Percentiles rank a stretch among this genome's conserved stretches.
These are phyloP conservation scores for Lagodon rhomboides DNA, from an alignment of 2,797 vertebrate species.

Conservation along the genomic window DNA sequence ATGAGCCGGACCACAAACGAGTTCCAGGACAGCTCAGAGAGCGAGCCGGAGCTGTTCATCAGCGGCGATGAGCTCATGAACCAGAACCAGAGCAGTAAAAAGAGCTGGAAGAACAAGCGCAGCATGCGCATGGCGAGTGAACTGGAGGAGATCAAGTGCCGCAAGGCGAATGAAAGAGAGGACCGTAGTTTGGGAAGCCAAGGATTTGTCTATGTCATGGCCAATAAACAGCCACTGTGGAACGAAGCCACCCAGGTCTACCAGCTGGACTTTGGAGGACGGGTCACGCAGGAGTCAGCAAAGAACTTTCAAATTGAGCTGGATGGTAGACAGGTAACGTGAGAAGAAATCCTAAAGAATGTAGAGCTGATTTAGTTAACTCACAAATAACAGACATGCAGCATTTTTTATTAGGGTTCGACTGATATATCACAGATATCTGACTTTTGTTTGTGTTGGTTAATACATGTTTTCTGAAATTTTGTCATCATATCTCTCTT, in stretches of 20 bases:
- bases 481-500: slow-evolving; percentile 37
- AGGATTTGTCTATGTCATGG: slow-evolving; percentile 98
- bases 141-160: slow-evolving; percentile 95
- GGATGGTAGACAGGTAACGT: slow-evolving; percentile 95
- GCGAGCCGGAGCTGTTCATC: slow-evolving; percentile 97
- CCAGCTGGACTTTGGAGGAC: slow-evolving; percentile 97
- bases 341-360: neutral
- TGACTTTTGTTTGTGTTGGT: too few species aligned
- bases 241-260: slow-evolving; percentile 99
- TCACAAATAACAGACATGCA: neutral
- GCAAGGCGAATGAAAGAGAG: slow-evolving; percentile 95
- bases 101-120: slow-evolving; percentile 98
- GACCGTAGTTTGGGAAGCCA: slow-evolving; percentile 96
- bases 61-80: slow-evolving; percentile 98
- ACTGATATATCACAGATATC: too few species aligned
- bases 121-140: slow-evolving; percentile 92
- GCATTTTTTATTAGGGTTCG: neutral
- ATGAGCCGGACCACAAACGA: slow-evolving; percentile 93
- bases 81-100: slow-evolving; percentile 97
- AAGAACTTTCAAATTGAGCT: slow-evolving; percentile 99
- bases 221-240: slow-evolving; percentile 99
- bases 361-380: neutral
- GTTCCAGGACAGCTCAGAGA: slow-evolving; percentile 99
- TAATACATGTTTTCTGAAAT: slow-evolving; percentile 66
- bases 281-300: slow-evolving; percentile 98